Evolutionary conservation across 92 coral and sea anemone genomes (phyloP), one percentile per base, ranked within the genome.

Genomic region (Siderastrea siderea): DNA sequence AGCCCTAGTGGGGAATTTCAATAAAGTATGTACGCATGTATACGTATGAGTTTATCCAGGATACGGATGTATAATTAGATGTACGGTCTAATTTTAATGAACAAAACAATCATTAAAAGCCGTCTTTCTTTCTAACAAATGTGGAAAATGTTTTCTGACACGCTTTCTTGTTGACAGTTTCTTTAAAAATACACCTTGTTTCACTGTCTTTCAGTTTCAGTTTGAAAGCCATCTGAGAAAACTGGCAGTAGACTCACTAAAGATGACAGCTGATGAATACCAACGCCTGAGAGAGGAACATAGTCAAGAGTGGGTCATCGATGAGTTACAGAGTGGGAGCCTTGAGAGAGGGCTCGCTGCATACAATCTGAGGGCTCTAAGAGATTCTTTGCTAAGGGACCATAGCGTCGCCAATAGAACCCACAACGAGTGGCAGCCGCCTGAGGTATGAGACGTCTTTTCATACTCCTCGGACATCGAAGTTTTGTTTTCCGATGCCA

Each of bases 181-280:
- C 38, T 26, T 26, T 26, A 26, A 26, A 26, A 26, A 26, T 26
- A 26, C 0, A 26, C 38, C 38, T 26, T 26, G 38, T 26, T 26
- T 26, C 38, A 26, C 38, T 26, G 38, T 26, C 38, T n/a, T 63
- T 45, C 14, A 84, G 88, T 17, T 73, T 15, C 80, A 75, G 13
- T 74, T 84, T 62, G 82, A 75, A 65, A 64, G 38, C 44, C 74
- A 47, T 61, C 43, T 84, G 55, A 54, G 2, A 84, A 84, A 84
- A 64, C 61, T 84, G 47, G 88, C 88, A 15, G 43, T 63, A 43
- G 73, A 74, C 13, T 74, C 88, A 6, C 58, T 84, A 5, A 84
- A 84, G 77, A 86, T 94, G 79, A 60, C 79, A 47, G 65, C 74
- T 1, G 90, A 92, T 11, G 95, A 92, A 50, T 84, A 84, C n/a